Evolutionary conservation across 2,888 invertebrate species (phyloP), one percentile per base, ranked within the genome.

Genomic region (Drosophila prolongata): DNA sequence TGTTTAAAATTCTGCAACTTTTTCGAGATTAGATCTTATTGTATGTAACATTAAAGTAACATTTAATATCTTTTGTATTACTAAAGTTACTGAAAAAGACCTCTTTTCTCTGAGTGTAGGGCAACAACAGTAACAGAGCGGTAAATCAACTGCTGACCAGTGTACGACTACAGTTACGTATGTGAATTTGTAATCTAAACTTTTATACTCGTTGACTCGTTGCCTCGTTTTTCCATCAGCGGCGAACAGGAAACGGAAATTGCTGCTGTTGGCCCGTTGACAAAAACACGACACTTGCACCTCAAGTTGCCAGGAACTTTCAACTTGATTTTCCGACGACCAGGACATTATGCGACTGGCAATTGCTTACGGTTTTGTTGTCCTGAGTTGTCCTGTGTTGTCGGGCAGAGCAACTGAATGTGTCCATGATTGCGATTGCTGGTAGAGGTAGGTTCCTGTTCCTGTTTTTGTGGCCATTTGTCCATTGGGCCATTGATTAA

Each of bases 141-240:
- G 85, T 85, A 85, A 85, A 83, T 83, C 83, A 84, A 84, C 85
- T 85, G 80, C 74, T 79, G 74, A 73, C 78, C 72, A 70, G 79
- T 83, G 42, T 57, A 66, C 38, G 65, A 66, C 57, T 68, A 57
- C 66, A 52, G 66, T 65, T 62, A 80, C 78, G 83, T 80, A 85
- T 83, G 83, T 83, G 83, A 85, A 83, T 85, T 82, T 85, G 83
- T 85, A 83, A 85, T 84, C 83, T 83, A 85, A 84, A 84, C 83
- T 84, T 84, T 83, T 83, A 75, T 76, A 72, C 80, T 75, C 65
- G 72, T 76, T 69, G 70, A 70, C 70, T 70, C 84, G 68, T 71
- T 78, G 52, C 56, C 68, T 82, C 77, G 64, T 65, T 66, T 73
- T 74, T 69, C 70, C 80, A 79, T 80, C 79, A 86, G 70, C 69